These are phyloP conservation scores for Scolopax rusticola DNA, from an alignment of 2,797 vertebrate species.

Conservation along the genomic window DNA sequence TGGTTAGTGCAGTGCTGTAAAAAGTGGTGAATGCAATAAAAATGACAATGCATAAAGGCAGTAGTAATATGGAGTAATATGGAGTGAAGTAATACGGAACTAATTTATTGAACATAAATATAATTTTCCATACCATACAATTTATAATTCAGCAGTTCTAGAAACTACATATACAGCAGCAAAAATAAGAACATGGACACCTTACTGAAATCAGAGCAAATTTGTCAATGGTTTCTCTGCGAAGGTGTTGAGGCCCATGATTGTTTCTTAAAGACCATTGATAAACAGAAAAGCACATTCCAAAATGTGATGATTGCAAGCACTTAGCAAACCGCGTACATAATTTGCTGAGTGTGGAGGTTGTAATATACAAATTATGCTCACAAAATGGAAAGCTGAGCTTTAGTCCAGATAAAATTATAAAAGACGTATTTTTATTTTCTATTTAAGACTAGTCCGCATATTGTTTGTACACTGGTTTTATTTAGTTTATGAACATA, in stretches of 20 bases:
- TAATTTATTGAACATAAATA: conserved; percentile 33
- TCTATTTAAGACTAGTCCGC: not conserved
- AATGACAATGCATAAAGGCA: conserved; percentile 7
- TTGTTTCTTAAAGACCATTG: not conserved
- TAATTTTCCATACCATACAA: conserved; percentile 10
- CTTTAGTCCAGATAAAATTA: not conserved
- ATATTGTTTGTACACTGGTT: not conserved
- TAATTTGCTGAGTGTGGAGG: not conserved
- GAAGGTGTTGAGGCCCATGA: not conserved
- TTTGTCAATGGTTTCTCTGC: not conserved
- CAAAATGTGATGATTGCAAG: not conserved
- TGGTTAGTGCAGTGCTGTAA: not conserved
- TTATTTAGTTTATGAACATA: not conserved
- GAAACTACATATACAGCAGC: not conserved
- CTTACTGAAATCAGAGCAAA: not conserved
- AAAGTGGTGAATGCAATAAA: not conserved
- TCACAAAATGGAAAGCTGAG: not conserved
- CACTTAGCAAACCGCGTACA: not conserved
- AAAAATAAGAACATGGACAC: not conserved
- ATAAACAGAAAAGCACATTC: conserved; percentile 10
- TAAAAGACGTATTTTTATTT: not conserved
- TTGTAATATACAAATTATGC: not conserved
- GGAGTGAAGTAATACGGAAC: conserved; percentile 6
- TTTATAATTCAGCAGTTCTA: conserved; percentile 48
- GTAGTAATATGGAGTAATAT: not conserved